Base-by-base conservation (phyloP, 2,797 vertebrate species). In the Denticeps clupeoides region DNA sequence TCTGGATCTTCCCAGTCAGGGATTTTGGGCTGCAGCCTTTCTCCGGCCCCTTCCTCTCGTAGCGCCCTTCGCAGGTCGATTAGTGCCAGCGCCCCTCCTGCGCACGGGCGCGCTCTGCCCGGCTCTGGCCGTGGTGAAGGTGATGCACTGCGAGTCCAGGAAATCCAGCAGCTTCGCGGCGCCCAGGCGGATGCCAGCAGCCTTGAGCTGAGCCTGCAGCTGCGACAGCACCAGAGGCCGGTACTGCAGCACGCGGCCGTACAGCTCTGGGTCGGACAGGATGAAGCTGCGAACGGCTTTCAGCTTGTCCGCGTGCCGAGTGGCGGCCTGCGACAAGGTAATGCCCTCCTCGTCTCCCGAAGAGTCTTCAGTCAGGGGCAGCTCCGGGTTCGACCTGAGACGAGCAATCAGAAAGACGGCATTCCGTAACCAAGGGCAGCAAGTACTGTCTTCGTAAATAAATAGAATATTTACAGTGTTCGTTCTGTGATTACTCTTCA, bases 91-190 rank as follows among this genome's bases (percentile, higher is more conserved):
- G 10, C 23, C 40, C 9, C 62, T 59, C 33, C 74, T 48, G n/a
- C 63, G 65, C 19, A 65, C 15, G 4, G 68, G 25, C 1, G 60
- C 59, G 0, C 62, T 0, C 2, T 64, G 62, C 0, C 87, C 85
- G 0, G 72, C 80, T 53, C 79, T 79, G 0, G 91, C 91, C 0
- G 86, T 94, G 48, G 90, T 97, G 55, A 89, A 87, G 9, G 93
- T 98, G 64, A 98, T 80, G 50, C 93, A 90, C 54, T 91, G 91
- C 24, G 89, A 74, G 44, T 99, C 94, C 46, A 99, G 73, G 54
- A 90, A 91, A 69, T 93, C 83, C 48, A 90, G 61, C 51, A 98
- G 82, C 63, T 86, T 91, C 53, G 80, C 67, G 0, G 80, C 71
- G 1, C 85, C 81, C 33, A 98, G 68, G 4, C 71, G 81, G 63